These are phyloP conservation scores for Pseudococcus jackbeardsleyi DNA, from an alignment of 2,888 invertebrate species.

Conservation along the genomic window DNA sequence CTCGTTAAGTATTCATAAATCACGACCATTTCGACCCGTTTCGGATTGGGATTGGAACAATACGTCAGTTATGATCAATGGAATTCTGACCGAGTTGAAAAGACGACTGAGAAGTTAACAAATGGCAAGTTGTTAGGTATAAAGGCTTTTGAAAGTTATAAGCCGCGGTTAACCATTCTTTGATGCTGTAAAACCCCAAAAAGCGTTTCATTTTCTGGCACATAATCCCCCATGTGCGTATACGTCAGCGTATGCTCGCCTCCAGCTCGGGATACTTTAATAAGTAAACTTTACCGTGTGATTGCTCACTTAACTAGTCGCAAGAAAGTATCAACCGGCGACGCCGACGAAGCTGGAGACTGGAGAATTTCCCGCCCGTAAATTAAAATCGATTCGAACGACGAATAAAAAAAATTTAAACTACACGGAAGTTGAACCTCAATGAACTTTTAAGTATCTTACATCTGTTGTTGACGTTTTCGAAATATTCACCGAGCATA, in stretches of 20 bases:
- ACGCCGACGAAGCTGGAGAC: background rate
- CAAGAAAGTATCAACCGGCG: background rate
- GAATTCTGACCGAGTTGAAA: conserved; percentile 44
- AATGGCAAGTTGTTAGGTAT: conserved; percentile 38
- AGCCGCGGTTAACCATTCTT: conserved; percentile 44
- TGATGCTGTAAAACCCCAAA: conserved; percentile 44
- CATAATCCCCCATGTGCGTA: conserved; percentile 30
- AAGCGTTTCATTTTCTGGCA: conserved; percentile 38
- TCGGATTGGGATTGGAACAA: conserved; percentile 10
- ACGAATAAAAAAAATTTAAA: conserved; percentile 32
- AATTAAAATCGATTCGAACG: conserved; percentile 39
- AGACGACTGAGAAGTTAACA: conserved; percentile 29
- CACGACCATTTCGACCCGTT: background rate
- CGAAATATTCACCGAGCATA: conserved; percentile 31
- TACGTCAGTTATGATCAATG: conserved; percentile 41
- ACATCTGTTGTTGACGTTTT: conserved; percentile 52
- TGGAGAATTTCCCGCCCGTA: background rate
- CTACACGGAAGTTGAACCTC: conserved; percentile 8
- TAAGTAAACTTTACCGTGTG: conserved; percentile 35
- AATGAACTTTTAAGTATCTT: conserved; percentile 49
- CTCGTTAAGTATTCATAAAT: conserved; percentile 6
- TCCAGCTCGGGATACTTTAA: conserved; percentile 3
- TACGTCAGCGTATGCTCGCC: conserved; percentile 8
- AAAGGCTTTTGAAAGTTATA: conserved; percentile 44
- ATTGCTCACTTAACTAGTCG: conserved; percentile 33